Conservation (phyloP, 2,113 vertebrate species). For the Macquaria ambigua region DNA sequence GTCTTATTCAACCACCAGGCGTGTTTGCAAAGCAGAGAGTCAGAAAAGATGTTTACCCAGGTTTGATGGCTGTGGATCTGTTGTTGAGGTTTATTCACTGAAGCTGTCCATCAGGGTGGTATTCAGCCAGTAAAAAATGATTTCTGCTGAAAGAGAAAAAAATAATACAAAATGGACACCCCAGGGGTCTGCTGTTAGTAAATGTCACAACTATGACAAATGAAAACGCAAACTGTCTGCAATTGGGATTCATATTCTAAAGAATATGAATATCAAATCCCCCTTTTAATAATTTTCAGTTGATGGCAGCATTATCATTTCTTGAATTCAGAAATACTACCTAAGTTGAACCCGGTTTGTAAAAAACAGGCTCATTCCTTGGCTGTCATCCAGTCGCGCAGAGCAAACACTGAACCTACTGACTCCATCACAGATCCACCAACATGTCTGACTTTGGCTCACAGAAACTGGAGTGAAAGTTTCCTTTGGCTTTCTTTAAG, state of each 20-base stretch:
- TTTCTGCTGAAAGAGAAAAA: not conserved
- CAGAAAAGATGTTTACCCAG: not conserved
- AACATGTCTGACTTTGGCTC: not conserved
- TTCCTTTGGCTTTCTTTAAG: not conserved
- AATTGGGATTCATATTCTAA: not conserved
- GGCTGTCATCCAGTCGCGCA: not conserved
- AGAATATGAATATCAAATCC: constrained; percentile 8
- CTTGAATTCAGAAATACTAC: not conserved
- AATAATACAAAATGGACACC: not conserved
- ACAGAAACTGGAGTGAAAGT: not conserved
- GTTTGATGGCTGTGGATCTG: not conserved
- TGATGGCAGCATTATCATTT: not conserved
- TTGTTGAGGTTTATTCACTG: not conserved
- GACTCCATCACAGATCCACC: constrained; percentile 5
- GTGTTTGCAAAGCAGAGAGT: not conserved
- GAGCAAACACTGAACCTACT: not conserved
- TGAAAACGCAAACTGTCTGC: not conserved
- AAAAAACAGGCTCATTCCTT: not conserved
- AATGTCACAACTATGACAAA: not conserved
- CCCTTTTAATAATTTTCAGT: constrained; percentile 9
- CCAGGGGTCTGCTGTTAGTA: not conserved
- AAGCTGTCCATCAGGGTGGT: not conserved
- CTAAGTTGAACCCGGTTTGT: not conserved
- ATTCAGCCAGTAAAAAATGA: not conserved
- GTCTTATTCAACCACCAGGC: not conserved